Base-by-base conservation (phyloP, 1,140 invertebrate species). In the Drosophila albomicans region DNA sequence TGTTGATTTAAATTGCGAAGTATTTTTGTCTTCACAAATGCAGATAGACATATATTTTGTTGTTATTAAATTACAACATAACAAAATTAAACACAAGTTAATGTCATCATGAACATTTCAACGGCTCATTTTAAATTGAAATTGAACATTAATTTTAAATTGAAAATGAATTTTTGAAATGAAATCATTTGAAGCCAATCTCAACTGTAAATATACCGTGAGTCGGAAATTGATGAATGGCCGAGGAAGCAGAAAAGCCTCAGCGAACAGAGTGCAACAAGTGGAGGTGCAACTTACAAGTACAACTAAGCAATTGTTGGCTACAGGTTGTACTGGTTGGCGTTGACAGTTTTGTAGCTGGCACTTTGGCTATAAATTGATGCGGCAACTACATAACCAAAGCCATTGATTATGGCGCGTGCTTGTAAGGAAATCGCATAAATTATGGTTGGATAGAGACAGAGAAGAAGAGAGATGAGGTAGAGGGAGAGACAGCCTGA, bases 371-470 rank as follows among this genome's bases (percentile, higher is more conserved):
- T 52, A 67, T 73, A 73, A 73, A 61, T 68, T 46, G 56, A 38
- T 68, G 71, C 64, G 64, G 75, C 20, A 25, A 4, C 46, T 16
- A 63, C 62, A 58, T 61, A 32, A 45, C 41, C 72, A 43, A 49
- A 70, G 52, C 15, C 28, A 58, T 25, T 70, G 68, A 59, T 65
- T 72, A 61, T 64, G 49, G 80, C 77, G 74, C 70, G 76, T 74
- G 80, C 85, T 88, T 64, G 84, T 89, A 89, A 84, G 84, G 85
- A 88, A 88, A 89, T 88, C 62, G 80, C 54, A 46, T 73, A 67
- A 89, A 74, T 84, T 84, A 89, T 89, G 69, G 72, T 32, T 48
- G 20, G 20, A 25, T 3, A 25, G 20, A 25, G 20, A 20, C 11
- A 5, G 20, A 2, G 28, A 6, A 11, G 8, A 25, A 25, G 5